Base-by-base conservation (phyloP, 2,113 vertebrate species). In the Sterna hirundo region DNA sequence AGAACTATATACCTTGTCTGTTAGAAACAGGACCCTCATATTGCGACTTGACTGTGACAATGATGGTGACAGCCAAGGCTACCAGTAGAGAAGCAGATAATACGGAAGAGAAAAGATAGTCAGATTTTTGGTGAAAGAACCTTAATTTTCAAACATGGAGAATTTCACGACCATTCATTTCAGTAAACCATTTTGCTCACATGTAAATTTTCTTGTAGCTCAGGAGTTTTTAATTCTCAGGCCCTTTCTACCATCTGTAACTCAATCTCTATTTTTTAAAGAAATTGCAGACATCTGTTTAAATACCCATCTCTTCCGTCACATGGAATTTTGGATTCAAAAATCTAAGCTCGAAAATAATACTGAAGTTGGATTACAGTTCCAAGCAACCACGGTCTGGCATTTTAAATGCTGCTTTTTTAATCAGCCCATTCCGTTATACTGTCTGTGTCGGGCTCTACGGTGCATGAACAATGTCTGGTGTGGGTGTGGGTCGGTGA, bases 201-300 rank as follows among this genome's bases (percentile, higher is more conserved):
- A 95, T 95, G 93, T 95, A 95, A 86, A 96, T 97, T 95, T 96
- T 77, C 94, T 70, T 94, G 86, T 91, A 83, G 36, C 90, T 96
- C 4, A 40, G 74, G 94, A 95, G 75, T 77, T 96, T 97, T 97
- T 65, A 91, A 92, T 97, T 97, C 93, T 96, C 93, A 95, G 94
- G 64, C 89, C 88, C 90, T 94, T 97, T 94, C 84, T 84, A 82
- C 97, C 97, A 97, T 97, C 97, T 97, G 97, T 96, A 97, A 96
- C 91, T 97, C 96, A 93, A 94, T 97, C 94, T 96, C 87, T 94
- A 72, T 95, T 97, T 96, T 95, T 96, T 86, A 90, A 97, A 97
- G 93, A 93, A 97, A 97, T 90, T 93, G 89, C 86, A 97, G 96
- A 92, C 96, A 97, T 98, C 96, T 98, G 97, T 95, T 98, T 96